Evolutionary conservation across 2,888 invertebrate genomes (phyloP).

Genomic region (Margaritifera margaritifera): DNA sequence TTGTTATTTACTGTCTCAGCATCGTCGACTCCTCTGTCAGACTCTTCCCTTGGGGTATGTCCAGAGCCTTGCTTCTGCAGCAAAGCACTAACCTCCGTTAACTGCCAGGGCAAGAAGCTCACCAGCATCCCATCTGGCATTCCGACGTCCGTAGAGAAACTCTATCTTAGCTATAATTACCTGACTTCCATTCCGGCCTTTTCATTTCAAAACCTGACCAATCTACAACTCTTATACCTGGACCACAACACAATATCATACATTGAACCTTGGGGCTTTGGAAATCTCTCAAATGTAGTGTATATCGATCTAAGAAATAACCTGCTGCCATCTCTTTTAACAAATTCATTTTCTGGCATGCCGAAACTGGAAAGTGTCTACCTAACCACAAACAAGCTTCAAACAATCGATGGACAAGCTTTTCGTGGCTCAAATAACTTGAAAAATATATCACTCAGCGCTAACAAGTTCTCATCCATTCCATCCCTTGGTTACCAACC

Average conservation of each 20-base stretch:
- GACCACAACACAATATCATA: conserved; percentile 34
- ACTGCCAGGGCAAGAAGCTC: conserved; percentile 50
- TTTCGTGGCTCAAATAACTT: conserved; percentile 33
- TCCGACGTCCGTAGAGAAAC: conserved; percentile 40
- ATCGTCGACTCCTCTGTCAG: too few relatives aligned
- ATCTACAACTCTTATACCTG: conserved; percentile 29
- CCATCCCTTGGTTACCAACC: conserved; percentile 38
- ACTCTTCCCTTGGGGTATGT: too few relatives aligned
- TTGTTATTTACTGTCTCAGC: too few relatives aligned
- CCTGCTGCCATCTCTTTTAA: conserved; percentile 25
- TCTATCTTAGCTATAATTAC: conserved; percentile 45
- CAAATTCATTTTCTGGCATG: conserved; percentile 35
- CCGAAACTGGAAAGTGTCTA: conserved; percentile 27
- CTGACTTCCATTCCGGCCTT: conserved; percentile 25
- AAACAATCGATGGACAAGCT: conserved; percentile 30
- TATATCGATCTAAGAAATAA: conserved; percentile 44
- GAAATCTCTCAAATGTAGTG: conserved; percentile 19
- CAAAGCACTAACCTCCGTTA: conserved; percentile 31
- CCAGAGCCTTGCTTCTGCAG: too few relatives aligned
- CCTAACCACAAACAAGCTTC: conserved; percentile 39
- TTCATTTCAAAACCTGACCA: conserved; percentile 19
- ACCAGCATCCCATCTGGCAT: conserved; percentile 35
- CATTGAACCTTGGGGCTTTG: conserved; percentile 40
- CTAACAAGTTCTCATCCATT: conserved; percentile 38
- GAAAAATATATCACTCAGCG: conserved; percentile 35